phyloP scores from a whole-genome alignment of 2,797 vertebrate genomes.

The Pseudopleuronectes americanus region DNA sequence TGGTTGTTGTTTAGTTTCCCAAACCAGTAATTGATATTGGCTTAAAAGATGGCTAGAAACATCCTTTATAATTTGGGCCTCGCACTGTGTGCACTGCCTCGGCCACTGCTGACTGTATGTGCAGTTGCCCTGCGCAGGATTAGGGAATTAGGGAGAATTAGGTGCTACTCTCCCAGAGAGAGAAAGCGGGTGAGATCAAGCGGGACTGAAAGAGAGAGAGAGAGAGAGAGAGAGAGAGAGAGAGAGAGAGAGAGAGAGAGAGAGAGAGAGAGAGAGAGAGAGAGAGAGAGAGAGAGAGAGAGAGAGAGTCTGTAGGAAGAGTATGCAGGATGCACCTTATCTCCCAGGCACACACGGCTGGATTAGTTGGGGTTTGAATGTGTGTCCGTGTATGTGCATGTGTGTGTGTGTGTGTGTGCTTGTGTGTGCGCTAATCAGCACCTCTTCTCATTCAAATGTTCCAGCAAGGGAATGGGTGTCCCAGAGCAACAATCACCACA shows the following conservation, averaged over 20 bases:
- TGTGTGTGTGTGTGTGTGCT: conserved; percentile 4
- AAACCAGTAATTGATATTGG: conserved; percentile 48
- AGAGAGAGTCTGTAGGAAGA: conserved; percentile 65
- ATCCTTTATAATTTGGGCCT: conserved; percentile 25
- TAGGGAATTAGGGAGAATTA: conserved; percentile 79
- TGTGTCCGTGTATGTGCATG: conserved; percentile 30
- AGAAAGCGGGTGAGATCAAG: conserved; percentile 26
- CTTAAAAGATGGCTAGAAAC: conserved; percentile 37
- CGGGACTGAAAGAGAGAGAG: conserved; percentile 22
- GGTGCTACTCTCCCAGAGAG: conserved; percentile 69
- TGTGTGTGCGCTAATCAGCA: conserved; percentile 60
- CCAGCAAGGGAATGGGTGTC: conserved; percentile 65
- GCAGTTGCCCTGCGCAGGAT: conserved; percentile 71
- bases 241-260: conserved; percentile 24
- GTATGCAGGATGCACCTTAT: conserved; percentile 80
- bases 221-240: conserved; percentile 17
- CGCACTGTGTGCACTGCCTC: conserved; percentile 41
- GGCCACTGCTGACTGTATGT: conserved; percentile 68
- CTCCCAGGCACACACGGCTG: conserved; percentile 78
- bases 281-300: conserved; percentile 51
- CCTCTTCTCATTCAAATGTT: conserved; percentile 67
- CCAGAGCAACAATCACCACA: conserved; percentile 66
- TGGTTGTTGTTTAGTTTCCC: conserved; percentile 17
- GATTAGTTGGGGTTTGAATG: conserved; percentile 75
- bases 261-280: conserved; percentile 59